Evolutionary conservation across 2,113 vertebrate genomes (phyloP), one percentile per base, ranked within the genome.

Genomic region (Stictonetta naevosa): DNA sequence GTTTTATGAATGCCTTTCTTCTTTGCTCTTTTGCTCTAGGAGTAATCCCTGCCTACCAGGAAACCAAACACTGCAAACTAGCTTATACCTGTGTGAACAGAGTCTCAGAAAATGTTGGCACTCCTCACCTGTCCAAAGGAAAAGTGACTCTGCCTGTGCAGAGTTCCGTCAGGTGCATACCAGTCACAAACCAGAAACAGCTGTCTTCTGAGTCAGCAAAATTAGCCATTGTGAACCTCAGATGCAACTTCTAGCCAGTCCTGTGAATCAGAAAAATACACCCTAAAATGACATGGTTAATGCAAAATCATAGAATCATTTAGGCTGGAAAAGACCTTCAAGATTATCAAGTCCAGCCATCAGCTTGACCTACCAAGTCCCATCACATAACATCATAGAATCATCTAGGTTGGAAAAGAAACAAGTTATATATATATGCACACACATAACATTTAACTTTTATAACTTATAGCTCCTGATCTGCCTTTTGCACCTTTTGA

Each of bases 231-330:
- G 31, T 48, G 48, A 55, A 48, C 62, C 8, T n/a, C 31, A 40
- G 3, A 20, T 5, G 33, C n/a, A 64, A 56, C 34, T 17, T 75
- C 23, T 38, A 36, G 26, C 13, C 23, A 38, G 53, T 33, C 17
- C 42, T n/a, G 11, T 28, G 74, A 48, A 74, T 52, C 1, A 40
- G 62, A 69, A 85, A 36, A 79, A 19, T 4, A 15, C 10, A 44
- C 0, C 1, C 3, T 71, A 53, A 88, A 86, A 58, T 62, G 2
- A 9, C 1, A 0, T 3, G 4, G 17, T 73, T 85, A 29, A 29
- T 22, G 69, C 22, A 42, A 36, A 63, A 63, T 63, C 25, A 63
- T 28, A 26, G 60, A 36, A 26, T 38, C 23, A 29, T 40, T 3
- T 29, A 40, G 62, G 15, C 40, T 40, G 28, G 38, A 64, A 64